Evolutionary conservation across 2,113 vertebrate genomes (phyloP), one percentile per base, ranked within the genome.

Genomic region (Cygnus buccinator): DNA sequence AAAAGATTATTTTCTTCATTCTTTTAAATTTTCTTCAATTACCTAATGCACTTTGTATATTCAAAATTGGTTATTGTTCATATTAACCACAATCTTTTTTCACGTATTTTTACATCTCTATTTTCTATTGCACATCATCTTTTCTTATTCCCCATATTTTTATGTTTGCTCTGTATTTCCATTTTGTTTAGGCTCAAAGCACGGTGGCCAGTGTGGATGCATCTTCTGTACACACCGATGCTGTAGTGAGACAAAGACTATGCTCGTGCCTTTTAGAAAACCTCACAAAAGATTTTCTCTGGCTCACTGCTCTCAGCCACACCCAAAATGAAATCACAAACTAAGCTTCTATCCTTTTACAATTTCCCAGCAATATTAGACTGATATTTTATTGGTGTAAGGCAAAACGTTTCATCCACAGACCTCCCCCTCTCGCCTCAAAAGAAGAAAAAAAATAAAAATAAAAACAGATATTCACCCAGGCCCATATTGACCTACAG

Each of bases 371-470:
- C 11, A 87, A 57, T 43, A 84, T 1, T 31, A 77, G n/a, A 65
- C 39, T 39, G 35, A 12, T 35, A 62, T 31, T 41, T 92, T 63
- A 71, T 0, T 65, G 28, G 15, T 75, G 8, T 37, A 84, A 93
- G 31, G 66, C 79, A 89, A 86, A 90, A 89, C 3, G 9, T 28
- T 94, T 91, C 46, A 37, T 68, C 13, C 35, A 52, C n/a, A 87
- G 41, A 54, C 35, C 13, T 58, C 26, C 11, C 29, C 13, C 11
- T 15, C 26, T 28, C 18, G 28, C 26, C 26, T 6, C 20, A 20
- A 78, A 88, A 39, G 10, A 74, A 65, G 5, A 6, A 46, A 87
- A 68, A 44, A 73, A 46, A 46, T 20, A 46, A 46, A 48, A 48
- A 21, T 48, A 22, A 48, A 57, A 6, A 7, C 43, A 83, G 29